These are phyloP conservation scores for Gobiocypris rarus DNA, from an alignment of 2,113 vertebrate genomes.

Conservation along the genomic window DNA sequence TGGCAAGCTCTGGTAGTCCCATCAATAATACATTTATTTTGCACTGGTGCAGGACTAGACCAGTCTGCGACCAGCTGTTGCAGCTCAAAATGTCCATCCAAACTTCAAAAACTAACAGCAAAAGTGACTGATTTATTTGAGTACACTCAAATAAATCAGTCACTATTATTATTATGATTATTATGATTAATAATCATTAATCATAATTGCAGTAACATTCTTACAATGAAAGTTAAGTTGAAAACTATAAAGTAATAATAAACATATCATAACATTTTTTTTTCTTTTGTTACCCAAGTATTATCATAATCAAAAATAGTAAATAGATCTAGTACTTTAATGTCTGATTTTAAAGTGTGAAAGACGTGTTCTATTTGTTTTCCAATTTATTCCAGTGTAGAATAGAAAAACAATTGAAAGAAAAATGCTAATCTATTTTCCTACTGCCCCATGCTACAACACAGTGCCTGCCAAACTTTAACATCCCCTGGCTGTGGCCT, in stretches of 20 bases:
- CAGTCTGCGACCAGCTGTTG: conserved; percentile 71
- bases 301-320: not conserved
- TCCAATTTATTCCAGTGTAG: too few species aligned
- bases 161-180: too few species aligned
- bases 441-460: conserved; percentile 1
- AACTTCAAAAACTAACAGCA: conserved; percentile 62
- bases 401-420: not conserved
- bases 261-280: too few species aligned
- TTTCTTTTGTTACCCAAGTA: not conserved
- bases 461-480: conserved; percentile 22
- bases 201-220: not conserved
- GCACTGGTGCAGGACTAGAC: conserved; percentile 61
- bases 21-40: conserved; percentile 78
- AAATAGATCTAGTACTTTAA: too few species aligned
- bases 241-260: too few species aligned
- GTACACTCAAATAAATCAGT: too few species aligned
- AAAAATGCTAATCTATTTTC: conserved; percentile 24
- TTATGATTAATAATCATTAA: not conserved
- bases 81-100: conserved; percentile 54
- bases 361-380: too few species aligned
- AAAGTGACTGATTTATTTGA: not conserved
- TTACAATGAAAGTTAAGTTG: not conserved
- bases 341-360: not conserved
- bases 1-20: conserved; percentile 70
- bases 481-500: conserved; percentile 4